Base-by-base conservation (phyloP, 2,113 vertebrate species). In the Chionomys nivalis region DNA sequence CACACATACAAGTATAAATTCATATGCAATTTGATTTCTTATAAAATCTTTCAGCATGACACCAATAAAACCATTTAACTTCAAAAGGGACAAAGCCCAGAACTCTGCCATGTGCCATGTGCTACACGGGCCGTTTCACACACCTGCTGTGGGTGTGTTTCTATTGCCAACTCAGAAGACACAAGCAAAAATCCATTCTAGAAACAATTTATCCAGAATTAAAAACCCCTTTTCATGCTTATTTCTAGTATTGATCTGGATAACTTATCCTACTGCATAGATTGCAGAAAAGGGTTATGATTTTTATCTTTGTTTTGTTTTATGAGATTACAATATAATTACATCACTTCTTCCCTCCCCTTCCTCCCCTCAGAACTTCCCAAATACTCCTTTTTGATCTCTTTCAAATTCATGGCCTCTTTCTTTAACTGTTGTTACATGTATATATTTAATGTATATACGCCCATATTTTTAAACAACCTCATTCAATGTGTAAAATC, bases 81-180 rank as follows among this genome's bases (percentile, higher is more conserved):
- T 97, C 96, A 97, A 96, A 95, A 94, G 93, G 91, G 87, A 94
- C 89, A 97, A 96, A 94, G 96, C 91, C 88, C 88, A 91, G 95
- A 73, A 86, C 97, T 91, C 91, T 58, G 70, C 61, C 76, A 49
- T 66, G 72, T 79, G 86, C 92, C 96, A 97, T 96, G 96, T 96
- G 95, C 90, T 83, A 73, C n/a, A 47, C 61, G n/a, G 92, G 96
- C 91, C 19, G 82, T 94, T 97, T 94, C 49, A 10, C 89, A 94
- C 97, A 98, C 98, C 98, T 98, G 98, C 31, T 94, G 75, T 94
- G 98, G 97, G 97, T 93, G 97, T 97, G 98, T 97, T 96, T 94
- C 55, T 83, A 90, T 90, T 49, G 65, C 72, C 90, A 86, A 76
- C 47, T 52, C 82, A 93, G 47, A 93, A 94, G 61, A 63, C 24